Conservation (phyloP, 1,140 invertebrate species). For the Gonatopus flavifemur region DNA sequence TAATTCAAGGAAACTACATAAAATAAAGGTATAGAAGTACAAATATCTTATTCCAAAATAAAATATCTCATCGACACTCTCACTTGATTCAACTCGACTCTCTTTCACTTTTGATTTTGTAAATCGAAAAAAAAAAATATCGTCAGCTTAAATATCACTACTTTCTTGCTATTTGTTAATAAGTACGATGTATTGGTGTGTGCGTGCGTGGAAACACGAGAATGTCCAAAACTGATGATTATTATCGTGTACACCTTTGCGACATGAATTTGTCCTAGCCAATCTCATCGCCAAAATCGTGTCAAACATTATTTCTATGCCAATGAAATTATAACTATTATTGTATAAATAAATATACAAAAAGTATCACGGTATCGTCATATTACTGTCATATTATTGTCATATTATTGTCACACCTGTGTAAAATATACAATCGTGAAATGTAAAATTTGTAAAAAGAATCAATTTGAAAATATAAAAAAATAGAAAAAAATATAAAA, state of each 20-base stretch:
- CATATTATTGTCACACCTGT: slow-evolving; percentile 26
- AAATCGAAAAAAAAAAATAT: slow-evolving; percentile 8
- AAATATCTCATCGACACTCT: too few relatives aligned
- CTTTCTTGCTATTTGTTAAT: slow-evolving; percentile 28
- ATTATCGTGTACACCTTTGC: slow-evolving; percentile 33
- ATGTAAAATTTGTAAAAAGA: slow-evolving; percentile 7
- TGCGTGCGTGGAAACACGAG: slow-evolving; percentile 2
- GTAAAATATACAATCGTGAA: slow-evolving; percentile 7
- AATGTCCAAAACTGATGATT: slow-evolving; percentile 31
- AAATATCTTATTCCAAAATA: too few relatives aligned
- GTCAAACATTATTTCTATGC: slow-evolving; percentile 51
- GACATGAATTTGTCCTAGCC: slow-evolving; percentile 34
- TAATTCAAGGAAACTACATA: too few relatives aligned
- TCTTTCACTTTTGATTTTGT: too few relatives aligned
- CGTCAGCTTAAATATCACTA: slow-evolving; percentile 7
- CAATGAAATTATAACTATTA: slow-evolving; percentile 43
- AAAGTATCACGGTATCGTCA: slow-evolving; percentile 26
- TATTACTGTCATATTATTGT: too few relatives aligned
- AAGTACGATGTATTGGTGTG: background rate
- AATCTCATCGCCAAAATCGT: slow-evolving; percentile 45
- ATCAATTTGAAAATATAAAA: too few relatives aligned
- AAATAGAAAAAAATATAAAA: too few relatives aligned
- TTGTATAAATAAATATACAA: slow-evolving; percentile 49
- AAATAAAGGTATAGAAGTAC: too few relatives aligned
- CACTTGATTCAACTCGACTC: too few relatives aligned